Conservation (phyloP, 2,113 vertebrate genomes). For the Stictonetta naevosa region DNA sequence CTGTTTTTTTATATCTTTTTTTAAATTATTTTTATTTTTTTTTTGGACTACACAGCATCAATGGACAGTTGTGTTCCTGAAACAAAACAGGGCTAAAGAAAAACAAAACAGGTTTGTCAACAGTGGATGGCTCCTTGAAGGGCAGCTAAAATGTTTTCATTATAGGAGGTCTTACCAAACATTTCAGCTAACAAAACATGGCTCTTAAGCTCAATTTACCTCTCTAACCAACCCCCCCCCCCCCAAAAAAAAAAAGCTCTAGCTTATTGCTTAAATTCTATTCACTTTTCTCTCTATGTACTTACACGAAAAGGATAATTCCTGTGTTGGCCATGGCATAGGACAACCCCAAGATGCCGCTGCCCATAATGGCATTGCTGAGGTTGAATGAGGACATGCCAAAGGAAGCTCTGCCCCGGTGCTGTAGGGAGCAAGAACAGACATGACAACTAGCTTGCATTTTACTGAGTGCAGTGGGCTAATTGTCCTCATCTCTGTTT, state of each 20-base stretch:
- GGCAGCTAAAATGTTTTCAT: neutral
- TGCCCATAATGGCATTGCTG: constrained; percentile 99
- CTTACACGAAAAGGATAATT: constrained; percentile 93
- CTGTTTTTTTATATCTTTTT: neutral
- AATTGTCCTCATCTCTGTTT: neutral
- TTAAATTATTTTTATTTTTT: neutral
- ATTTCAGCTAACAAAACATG: neutral
- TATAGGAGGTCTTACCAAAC: neutral
- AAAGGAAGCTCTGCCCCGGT: constrained; percentile 90
- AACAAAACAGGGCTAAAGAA: neutral
- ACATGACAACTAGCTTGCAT: neutral
- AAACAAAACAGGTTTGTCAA: neutral
- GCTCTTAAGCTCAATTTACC: neutral
- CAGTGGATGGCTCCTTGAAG: neutral
- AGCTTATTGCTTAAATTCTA: neutral
- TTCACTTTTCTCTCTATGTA: constrained; percentile 22
- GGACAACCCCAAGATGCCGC: constrained; percentile 94
- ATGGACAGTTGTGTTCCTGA: neutral
- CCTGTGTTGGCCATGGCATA: constrained; percentile 98
- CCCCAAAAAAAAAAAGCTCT: neutral
- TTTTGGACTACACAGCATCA: neutral
- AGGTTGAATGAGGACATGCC: constrained; percentile 97
- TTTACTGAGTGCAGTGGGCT: neutral
- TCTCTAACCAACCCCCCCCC: neutral
- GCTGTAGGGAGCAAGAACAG: constrained; percentile 74